phyloP scores from a whole-genome alignment of 2,888 invertebrate genomes.

The Harmothoe impar region DNA sequence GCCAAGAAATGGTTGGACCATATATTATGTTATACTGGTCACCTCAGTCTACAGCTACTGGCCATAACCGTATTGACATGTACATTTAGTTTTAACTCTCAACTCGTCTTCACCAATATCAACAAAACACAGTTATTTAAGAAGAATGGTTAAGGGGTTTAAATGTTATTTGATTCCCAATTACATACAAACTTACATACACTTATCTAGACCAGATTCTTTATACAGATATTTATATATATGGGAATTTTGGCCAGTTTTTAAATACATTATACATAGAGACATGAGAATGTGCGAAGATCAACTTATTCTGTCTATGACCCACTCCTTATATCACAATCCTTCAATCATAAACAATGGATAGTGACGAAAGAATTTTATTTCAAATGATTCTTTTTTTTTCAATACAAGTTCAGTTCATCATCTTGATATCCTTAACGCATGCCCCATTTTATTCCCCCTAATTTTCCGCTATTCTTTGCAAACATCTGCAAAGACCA shows the following conservation, averaged over 20 bases:
- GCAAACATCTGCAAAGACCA: conserved; percentile 10
- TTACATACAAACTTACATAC: conserved; percentile 29
- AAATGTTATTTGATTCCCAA: conserved; percentile 35
- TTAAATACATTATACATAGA: conserved; percentile 1
- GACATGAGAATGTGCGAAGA: conserved; percentile 40
- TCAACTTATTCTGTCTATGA: neutral
- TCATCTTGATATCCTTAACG: neutral
- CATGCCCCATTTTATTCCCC: neutral
- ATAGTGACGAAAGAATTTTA: neutral
- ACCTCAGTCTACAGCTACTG: too few species aligned
- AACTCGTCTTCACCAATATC: too few species aligned
- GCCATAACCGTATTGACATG: too few species aligned
- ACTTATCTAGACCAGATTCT: conserved; percentile 14
- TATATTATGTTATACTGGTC: too few species aligned
- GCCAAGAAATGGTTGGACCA: too few species aligned
- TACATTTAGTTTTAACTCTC: too few species aligned
- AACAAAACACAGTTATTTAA: too few species aligned
- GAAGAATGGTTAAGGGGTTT: neutral
- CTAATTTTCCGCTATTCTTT: conserved; percentile 1
- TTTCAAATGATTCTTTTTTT: neutral
- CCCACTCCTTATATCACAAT: conserved; percentile 31
- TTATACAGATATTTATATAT: neutral
- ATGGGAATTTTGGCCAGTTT: conserved; percentile 1
- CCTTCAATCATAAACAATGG: neutral
- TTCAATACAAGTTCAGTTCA: neutral